Percentiles rank a stretch among this genome's conserved stretches.
phyloP scores from a whole-genome alignment of 2,113 vertebrate genomes.

The Tychaedon coryphoeus region DNA sequence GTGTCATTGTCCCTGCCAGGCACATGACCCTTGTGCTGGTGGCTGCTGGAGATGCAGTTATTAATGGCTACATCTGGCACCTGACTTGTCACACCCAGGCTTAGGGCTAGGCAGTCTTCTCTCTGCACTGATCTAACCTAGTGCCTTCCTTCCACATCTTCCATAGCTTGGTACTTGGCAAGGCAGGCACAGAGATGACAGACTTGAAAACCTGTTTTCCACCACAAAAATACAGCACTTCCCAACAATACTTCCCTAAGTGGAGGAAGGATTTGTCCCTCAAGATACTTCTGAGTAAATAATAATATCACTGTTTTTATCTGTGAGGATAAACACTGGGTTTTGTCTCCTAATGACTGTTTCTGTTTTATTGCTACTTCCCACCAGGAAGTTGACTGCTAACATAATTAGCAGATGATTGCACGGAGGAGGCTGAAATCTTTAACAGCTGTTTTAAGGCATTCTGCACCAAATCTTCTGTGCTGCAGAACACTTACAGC shows the following conservation, averaged over 20 bases:
- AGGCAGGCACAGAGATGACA: background rate
- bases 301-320: slow-evolving; percentile 30
- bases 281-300: slow-evolving; percentile 19
- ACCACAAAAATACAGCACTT: background rate
- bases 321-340: slow-evolving; percentile 22
- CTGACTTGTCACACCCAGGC: background rate
- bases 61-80: background rate
- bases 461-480: background rate
- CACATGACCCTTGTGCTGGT: background rate
- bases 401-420: slow-evolving; percentile 63
- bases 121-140: background rate
- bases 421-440: slow-evolving; percentile 30
- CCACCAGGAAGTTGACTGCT: slow-evolving; percentile 57
- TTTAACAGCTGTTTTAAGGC: slow-evolving; percentile 48
- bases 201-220: background rate
- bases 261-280: background rate
- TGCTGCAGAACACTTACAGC: background rate
- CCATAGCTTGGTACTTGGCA: background rate
- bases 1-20: background rate
- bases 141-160: background rate
- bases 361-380: slow-evolving; percentile 62
- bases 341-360: slow-evolving; percentile 53
- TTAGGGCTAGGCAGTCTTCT: background rate
- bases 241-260: background rate
- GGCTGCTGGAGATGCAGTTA: background rate